Percentiles rank a stretch among this genome's conserved stretches.
Conservation (phyloP, 2,113 vertebrate genomes). For the Mesembrinibis cayennensis region DNA sequence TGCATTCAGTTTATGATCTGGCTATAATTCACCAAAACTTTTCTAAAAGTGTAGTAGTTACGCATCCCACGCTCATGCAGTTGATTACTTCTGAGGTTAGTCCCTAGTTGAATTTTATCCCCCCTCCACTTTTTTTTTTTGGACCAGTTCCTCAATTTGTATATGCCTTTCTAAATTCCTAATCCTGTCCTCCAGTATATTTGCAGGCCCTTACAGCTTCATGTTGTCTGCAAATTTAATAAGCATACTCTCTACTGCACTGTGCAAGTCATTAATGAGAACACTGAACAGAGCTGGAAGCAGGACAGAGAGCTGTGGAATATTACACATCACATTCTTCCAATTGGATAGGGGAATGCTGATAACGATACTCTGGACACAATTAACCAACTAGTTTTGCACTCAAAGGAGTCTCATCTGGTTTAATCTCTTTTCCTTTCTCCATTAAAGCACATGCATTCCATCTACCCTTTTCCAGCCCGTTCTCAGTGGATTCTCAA, state of each 20-base stretch:
- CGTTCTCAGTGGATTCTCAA: background rate
- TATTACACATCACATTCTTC: slow-evolving; percentile 30
- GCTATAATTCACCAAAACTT: background rate
- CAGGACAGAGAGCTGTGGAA: slow-evolving; percentile 32
- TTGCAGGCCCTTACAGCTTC: background rate
- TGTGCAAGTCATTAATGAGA: slow-evolving; percentile 29
- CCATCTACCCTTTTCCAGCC: background rate
- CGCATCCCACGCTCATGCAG: accelerated
- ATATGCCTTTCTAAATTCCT: background rate
- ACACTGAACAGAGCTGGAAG: background rate
- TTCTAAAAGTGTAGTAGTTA: background rate
- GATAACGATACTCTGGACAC: slow-evolving; percentile 12
- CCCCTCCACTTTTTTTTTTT: background rate
- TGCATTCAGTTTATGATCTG: background rate
- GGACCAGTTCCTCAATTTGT: background rate
- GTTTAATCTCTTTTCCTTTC: slow-evolving; percentile 45
- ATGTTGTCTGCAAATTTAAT: background rate
- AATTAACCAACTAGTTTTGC: background rate
- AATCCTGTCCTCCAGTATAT: background rate
- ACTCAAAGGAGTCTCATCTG: background rate
- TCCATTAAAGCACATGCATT: background rate
- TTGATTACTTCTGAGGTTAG: background rate
- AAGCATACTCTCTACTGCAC: background rate
- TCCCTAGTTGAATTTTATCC: background rate
- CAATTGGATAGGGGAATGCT: background rate